Evolutionary conservation across 2,113 vertebrate genomes (phyloP), one percentile per base, ranked within the genome.

Genomic region (Vombatus ursinus): DNA sequence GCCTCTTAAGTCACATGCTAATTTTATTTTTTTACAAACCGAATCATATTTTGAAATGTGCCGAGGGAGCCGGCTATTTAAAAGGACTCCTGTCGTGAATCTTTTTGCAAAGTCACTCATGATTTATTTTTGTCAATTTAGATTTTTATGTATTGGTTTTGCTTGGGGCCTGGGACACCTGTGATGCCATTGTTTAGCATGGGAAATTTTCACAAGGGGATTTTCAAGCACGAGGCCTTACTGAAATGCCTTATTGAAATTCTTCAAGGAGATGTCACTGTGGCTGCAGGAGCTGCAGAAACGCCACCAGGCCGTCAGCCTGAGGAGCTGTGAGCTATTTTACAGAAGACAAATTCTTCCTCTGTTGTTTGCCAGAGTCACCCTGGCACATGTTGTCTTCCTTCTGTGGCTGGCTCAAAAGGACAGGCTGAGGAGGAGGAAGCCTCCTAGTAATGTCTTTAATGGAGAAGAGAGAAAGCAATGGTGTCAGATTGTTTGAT

Each of bases 121-220:
- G 93, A 89, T 94, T 96, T 92, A 95, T 91, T 96, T 93, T 31
- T 94, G 2, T 93, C 51, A 90, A 77, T 93, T n/a, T 50, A 84
- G 51, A 94, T 47, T 68, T 68, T 48, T 93, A 31, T 48, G 68
- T 68, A 22, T 50, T 91, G 95, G 44, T 25, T 92, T 89, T 89
- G 90, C 92, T 97, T 97, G 89, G 31, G 57, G 94, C 91, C 89
- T 92, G 89, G 93, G 37, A 61, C 47, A 94, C 44, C 94, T 57
- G 89, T 48, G 77, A n/a, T 96, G 26, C 11, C 9, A 3, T 90
- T 89, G 89, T 52, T 92, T 51, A 91, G 52, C 57, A 28, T 50
- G n/a, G 89, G 91, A 92, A 44, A 52, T 91, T 95, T 95, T 94
- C 90, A 93, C 53, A 49, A 25, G 50, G 8, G 51, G 94, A 49